phyloP scores from a whole-genome alignment of 2,113 vertebrate genomes.

The Hydrolagus affinis region DNA sequence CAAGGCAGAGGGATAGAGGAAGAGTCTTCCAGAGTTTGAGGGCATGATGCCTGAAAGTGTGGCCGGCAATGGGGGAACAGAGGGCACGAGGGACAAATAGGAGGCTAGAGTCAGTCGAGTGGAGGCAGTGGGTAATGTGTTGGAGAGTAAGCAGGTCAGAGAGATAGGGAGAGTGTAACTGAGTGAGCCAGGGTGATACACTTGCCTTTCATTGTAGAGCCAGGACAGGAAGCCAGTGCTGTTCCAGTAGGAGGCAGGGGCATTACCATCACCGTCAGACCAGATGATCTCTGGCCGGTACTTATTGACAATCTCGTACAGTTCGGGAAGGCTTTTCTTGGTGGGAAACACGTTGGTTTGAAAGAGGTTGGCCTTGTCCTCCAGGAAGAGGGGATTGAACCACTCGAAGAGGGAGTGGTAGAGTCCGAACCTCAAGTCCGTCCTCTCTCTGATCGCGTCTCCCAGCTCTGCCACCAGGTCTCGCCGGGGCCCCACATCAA shows the following conservation, averaged over 20 bases:
- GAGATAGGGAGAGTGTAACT: too few species aligned
- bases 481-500: slow-evolving; percentile 71
- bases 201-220: slow-evolving; percentile 95
- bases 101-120: too few species aligned
- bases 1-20: too few species aligned
- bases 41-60: too few species aligned
- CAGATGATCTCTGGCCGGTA: slow-evolving; percentile 85
- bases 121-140: too few species aligned
- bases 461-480: slow-evolving; percentile 77
- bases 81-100: too few species aligned
- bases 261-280: slow-evolving; percentile 84
- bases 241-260: slow-evolving; percentile 83
- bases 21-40: too few species aligned
- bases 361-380: slow-evolving; percentile 62
- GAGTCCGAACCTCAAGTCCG: slow-evolving; percentile 71
- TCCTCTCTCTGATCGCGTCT: slow-evolving; percentile 57
- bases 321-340: slow-evolving; percentile 75
- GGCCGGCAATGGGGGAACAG: too few species aligned
- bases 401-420: slow-evolving; percentile 95
- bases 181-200: too few species aligned
- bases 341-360: slow-evolving; percentile 64
- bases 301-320: slow-evolving; percentile 71
- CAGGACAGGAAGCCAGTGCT: slow-evolving; percentile 89
- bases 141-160: too few species aligned
- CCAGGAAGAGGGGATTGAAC: slow-evolving; percentile 79